Conservation (phyloP, 2,797 vertebrate species). For the Bovichtus variegatus region DNA sequence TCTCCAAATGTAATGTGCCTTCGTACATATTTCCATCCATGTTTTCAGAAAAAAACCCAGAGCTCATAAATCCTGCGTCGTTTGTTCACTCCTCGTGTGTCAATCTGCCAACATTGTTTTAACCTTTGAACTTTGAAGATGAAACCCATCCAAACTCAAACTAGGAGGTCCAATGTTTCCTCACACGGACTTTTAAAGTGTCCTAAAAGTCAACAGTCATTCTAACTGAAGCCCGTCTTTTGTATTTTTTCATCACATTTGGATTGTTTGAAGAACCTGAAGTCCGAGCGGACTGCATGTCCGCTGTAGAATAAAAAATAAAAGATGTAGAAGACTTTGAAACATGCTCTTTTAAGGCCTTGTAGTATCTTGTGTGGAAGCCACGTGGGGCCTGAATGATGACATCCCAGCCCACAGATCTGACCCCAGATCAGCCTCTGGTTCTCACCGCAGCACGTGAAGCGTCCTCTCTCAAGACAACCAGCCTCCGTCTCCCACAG, state of each 20-base stretch:
- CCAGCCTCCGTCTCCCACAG: slow-evolving; percentile 5
- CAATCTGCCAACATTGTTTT: background rate
- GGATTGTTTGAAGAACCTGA: background rate
- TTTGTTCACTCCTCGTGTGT: background rate
- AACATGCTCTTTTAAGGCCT: slow-evolving; percentile 56
- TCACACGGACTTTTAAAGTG: background rate
- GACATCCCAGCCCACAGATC: background rate
- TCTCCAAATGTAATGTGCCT: background rate
- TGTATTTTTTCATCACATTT: background rate
- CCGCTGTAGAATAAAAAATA: background rate
- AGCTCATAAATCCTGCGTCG: background rate
- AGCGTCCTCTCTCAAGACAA: slow-evolving; percentile 5
- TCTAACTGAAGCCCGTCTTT: background rate
- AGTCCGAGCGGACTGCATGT: background rate
- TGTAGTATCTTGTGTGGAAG: slow-evolving; percentile 17
- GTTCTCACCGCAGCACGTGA: background rate
- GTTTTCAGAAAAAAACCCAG: background rate
- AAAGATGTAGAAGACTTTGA: slow-evolving; percentile 17
- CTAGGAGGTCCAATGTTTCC: background rate
- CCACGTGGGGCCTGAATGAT: background rate
- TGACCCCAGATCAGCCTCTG: background rate
- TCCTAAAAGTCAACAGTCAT: background rate
- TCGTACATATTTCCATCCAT: background rate
- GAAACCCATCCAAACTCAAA: slow-evolving; percentile 1
- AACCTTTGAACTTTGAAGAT: slow-evolving; percentile 2